Evolutionary conservation across 1,140 invertebrate species (phyloP).

Genomic region (Hyposmocoma kahamanoa): DNA sequence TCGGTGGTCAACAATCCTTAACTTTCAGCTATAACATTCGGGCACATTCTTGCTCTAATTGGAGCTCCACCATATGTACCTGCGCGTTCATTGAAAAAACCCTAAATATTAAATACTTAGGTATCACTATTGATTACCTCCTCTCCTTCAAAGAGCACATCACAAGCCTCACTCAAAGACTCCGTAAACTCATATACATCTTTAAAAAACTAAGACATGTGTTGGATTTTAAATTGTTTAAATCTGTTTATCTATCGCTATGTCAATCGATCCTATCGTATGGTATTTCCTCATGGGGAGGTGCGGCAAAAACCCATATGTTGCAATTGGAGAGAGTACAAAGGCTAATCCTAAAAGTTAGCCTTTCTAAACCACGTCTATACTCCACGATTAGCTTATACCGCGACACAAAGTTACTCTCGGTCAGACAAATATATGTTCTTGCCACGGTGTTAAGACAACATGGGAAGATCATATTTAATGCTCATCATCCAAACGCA

Average conservation of each 20-base stretch:
- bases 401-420: background rate
- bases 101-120: background rate
- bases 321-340: background rate
- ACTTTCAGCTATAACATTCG: background rate
- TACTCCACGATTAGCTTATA: background rate
- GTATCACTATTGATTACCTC: background rate
- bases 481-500: no score
- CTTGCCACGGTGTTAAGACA: background rate
- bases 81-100: background rate
- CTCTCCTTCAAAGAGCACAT: background rate
- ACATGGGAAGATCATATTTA: background rate
- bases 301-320: background rate
- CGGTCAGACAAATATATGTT: background rate
- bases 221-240: background rate
- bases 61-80: background rate
- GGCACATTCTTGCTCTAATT: background rate
- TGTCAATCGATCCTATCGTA: background rate
- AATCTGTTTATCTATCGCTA: background rate
- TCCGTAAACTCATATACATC: background rate
- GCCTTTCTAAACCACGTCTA: background rate
- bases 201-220: background rate
- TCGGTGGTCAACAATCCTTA: background rate
- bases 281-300: background rate
- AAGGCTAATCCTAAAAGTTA: background rate
- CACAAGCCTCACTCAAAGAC: background rate